phyloP scores from a whole-genome alignment of 2,797 vertebrate species.

The Etheostoma perlongum region DNA sequence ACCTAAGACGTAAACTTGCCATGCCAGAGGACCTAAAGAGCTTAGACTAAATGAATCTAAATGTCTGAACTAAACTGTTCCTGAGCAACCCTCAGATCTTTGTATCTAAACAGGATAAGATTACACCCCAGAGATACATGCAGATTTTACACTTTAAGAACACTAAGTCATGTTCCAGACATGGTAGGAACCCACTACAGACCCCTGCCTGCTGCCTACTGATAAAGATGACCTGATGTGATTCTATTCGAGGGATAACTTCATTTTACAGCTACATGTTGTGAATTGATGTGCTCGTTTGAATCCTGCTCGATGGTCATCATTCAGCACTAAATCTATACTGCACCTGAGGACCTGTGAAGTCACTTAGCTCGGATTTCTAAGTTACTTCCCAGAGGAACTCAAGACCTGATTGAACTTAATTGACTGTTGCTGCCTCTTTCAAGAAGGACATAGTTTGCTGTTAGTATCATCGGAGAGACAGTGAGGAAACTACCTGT shows the following conservation, averaged over 20 bases:
- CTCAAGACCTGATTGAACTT: constrained; percentile 48
- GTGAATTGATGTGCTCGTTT: constrained; percentile 39
- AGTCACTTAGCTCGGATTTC: constrained; percentile 42
- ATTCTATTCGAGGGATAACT: constrained; percentile 32
- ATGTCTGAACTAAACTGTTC: constrained; percentile 26
- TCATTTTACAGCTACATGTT: constrained; percentile 34
- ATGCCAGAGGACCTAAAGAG: constrained; percentile 31
- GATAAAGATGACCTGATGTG: constrained; percentile 48
- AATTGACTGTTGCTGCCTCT: constrained; percentile 54
- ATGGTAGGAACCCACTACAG: constrained; percentile 32
- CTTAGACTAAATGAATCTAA: constrained; percentile 20
- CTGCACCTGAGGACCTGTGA: constrained; percentile 56
- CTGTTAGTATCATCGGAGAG: constrained; percentile 73
- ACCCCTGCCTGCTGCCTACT: constrained; percentile 54
- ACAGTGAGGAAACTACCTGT: constrained; percentile 76
- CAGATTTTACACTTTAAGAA: constrained; percentile 28
- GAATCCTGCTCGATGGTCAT: constrained; percentile 47
- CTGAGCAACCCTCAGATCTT: constrained; percentile 28
- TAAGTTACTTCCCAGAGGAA: constrained; percentile 52
- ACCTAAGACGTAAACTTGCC: constrained; percentile 79
- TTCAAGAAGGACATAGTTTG: constrained; percentile 36
- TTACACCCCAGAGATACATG: constrained; percentile 9
- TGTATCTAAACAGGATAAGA: constrained; percentile 38
- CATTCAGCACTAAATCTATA: constrained; percentile 23
- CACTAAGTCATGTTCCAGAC: constrained; percentile 17